phyloP scores from a whole-genome alignment of 2,113 vertebrate genomes.

The Rhinoderma darwinii region DNA sequence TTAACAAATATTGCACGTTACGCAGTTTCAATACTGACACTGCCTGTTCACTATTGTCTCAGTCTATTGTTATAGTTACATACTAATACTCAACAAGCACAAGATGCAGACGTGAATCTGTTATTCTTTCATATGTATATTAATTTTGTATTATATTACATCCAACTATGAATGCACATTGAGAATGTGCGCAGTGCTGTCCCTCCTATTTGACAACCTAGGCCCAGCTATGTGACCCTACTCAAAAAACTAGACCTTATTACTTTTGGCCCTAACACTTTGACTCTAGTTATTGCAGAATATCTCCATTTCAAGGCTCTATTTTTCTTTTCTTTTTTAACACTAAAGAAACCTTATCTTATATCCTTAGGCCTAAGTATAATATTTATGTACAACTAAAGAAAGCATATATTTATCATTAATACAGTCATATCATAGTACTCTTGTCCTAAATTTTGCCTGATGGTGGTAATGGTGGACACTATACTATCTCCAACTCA shows the following conservation, averaged over 20 bases:
- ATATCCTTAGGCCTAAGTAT: too few relatives aligned
- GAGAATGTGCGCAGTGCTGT: background rate
- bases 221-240: too few relatives aligned
- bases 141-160: background rate
- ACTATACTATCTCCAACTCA: too few relatives aligned
- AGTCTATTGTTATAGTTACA: background rate
- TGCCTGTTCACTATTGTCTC: background rate
- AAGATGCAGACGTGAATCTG: background rate
- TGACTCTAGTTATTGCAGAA: background rate
- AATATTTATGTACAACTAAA: too few relatives aligned
- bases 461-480: too few relatives aligned
- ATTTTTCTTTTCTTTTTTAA: too few relatives aligned
- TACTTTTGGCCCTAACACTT: background rate
- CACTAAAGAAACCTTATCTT: too few relatives aligned
- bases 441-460: too few relatives aligned
- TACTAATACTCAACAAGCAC: background rate
- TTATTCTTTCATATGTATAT: background rate
- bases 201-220: background rate
- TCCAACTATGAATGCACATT: background rate
- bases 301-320: background rate
- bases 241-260: too few relatives aligned
- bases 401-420: too few relatives aligned
- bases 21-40: background rate
- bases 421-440: too few relatives aligned
- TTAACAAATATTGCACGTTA: background rate